These are phyloP conservation scores for Metellina segmentata DNA, from an alignment of 2,888 invertebrate species.

Conservation along the genomic window DNA sequence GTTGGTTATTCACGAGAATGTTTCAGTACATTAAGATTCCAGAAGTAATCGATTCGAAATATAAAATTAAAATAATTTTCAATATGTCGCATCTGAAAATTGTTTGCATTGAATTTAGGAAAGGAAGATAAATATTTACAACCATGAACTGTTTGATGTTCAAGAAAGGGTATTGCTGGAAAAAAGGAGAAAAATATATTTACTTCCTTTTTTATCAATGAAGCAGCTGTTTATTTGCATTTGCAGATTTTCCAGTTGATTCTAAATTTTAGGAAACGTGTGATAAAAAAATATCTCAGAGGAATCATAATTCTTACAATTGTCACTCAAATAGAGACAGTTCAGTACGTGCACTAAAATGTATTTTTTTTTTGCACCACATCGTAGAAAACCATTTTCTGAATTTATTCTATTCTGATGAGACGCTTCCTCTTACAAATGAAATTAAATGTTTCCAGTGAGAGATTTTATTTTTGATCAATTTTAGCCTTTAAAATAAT, in stretches of 20 bases:
- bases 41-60: neutral
- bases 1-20: no score
- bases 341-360: neutral
- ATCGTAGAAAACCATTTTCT: constrained; percentile 11
- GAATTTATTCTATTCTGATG: no score
- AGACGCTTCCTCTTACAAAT: no score
- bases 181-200: neutral
- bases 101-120: neutral
- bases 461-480: no score
- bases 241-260: neutral
- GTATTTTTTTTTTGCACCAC: neutral
- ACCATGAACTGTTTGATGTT: neutral
- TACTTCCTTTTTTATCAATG: neutral
- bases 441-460: no score
- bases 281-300: neutral
- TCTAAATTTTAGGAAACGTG: neutral
- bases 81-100: neutral
- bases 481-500: no score
- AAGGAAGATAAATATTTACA: neutral
- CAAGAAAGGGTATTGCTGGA: neutral
- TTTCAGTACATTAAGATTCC: no score
- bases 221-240: neutral
- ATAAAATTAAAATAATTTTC: neutral
- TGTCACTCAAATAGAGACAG: neutral
- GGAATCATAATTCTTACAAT: neutral